Base-by-base conservation (phyloP, 2,888 invertebrate genomes). In the Creontiades dilutus region DNA sequence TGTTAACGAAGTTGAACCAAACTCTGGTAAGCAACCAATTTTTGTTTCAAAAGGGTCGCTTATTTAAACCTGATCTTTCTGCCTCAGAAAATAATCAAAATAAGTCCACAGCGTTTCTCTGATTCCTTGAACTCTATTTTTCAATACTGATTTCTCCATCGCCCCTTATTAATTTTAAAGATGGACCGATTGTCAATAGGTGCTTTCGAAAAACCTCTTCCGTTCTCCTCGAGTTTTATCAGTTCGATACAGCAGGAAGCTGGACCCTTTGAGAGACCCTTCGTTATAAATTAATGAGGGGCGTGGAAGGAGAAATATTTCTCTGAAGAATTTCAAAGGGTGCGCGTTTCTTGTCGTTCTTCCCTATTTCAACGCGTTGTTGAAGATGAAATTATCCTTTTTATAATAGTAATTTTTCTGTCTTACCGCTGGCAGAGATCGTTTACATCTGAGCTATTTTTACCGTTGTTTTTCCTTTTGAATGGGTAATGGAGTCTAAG, bases 211-310 rank as follows among this genome's bases (percentile, higher is more conserved):
- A 68, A 27, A 68, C 23, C 23, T 0, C 68, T 68, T 68, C 27
- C 23, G 68, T 68, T 68, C 0, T 23, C 27, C 68, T n/a, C 14
- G 57, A 57, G 57, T 57, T 57, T n/a, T n/a, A 57, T n/a, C 68
- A 27, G 11, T 68, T 19, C 27, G 68, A 27, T 68, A 68, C 68
- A 68, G 68, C 19, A 68, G 27, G 23, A 23, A 23, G 68, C 68
- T 13, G 68, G 68, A 68, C 68, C 68, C 68, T 68, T 68, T 68
- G 68, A 68, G 23, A 16, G 57, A 57, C 68, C 27, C 68, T 68
- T 68, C 68, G 68, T 68, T 68, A 68, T 68, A 68, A 68, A 68
- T 68, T 68, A 68, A 68, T 68, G 68, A 68, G 68, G 68, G 23
- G 27, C 68, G 61, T 61, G 3, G 68, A 27, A 27, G 68, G 23